Evolutionary conservation across 2,797 vertebrate species (phyloP), one percentile per base, ranked within the genome.

Genomic region (Holocentrus rufus): DNA sequence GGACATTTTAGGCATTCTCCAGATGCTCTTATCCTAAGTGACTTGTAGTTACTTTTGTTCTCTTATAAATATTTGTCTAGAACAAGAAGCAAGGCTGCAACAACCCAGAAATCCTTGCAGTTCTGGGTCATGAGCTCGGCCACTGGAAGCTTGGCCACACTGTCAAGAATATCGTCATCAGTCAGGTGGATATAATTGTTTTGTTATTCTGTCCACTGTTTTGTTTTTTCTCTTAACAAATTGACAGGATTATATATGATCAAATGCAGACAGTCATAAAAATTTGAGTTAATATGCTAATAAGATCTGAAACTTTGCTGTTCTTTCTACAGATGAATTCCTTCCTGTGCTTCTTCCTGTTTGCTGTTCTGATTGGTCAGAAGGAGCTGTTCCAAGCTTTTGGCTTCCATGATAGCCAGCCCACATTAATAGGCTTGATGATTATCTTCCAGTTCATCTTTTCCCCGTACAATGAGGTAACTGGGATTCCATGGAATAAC

Each of bases 401-500:
- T 89, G 98, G 97, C 86, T 99, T 99, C 88, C 90, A 93, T 87
- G 93, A 95, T 80, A 95, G 89, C 87, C 98, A 98, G 54, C 98
- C 98, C 36, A 99, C 97, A 59, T 91, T 99, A 72, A 99, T 99
- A 84, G 98, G 98, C 87, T 91, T 99, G 83, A 95, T 99, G 95
- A 99, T 99, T 91, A 99, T 99, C 91, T 99, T 99, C 94, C 98
- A 99, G 94, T 99, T 99, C 90, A 98, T 99, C 91, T 99, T 99
- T 89, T 99, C 98, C 49, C 98, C 98, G 5, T 99, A 99, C 90
- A 99, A 98, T 77, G 98, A 99, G 97, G 98, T 99, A 93, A 92
- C 47, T 65, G 20, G 22, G 3, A 60, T 20, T 31, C 10, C 1
- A 34, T 31, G 10, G 17, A 47, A 25, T 23, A 9, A 27, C 14